These are phyloP conservation scores for Patiria miniata DNA, from an alignment of 35 echinoderm and acorn worm species.

Conservation along the genomic window DNA sequence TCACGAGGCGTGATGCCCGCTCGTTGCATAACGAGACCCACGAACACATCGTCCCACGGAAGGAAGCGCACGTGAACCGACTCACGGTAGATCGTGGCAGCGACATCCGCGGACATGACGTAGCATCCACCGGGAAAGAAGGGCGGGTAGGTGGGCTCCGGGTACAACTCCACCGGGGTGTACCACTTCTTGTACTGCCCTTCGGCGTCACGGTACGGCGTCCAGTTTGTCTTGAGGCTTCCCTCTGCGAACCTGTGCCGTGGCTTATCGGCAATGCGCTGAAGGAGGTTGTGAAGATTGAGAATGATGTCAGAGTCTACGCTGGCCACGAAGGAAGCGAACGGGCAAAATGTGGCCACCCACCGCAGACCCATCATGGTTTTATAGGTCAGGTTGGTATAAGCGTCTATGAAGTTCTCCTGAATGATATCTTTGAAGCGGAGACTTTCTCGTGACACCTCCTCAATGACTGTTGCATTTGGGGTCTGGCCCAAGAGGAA, in stretches of 20 bases:
- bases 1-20: not conserved
- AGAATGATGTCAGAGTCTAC: conserved; percentile 74
- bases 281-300: conserved; percentile 48
- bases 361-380: conserved; percentile 92
- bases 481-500: conserved; percentile 56
- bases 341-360: conserved; percentile 69
- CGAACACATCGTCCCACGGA: conserved; percentile 76
- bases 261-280: conserved; percentile 16
- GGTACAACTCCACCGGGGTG: conserved; percentile 40
- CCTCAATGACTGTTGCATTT: not conserved
- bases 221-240: not conserved
- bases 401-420: conserved; percentile 77
- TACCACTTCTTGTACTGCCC: conserved; percentile 55
- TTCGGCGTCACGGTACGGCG: conserved; percentile 22
- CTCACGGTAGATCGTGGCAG: conserved; percentile 37
- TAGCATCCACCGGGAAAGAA: conserved; percentile 68
- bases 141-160: conserved; percentile 48
- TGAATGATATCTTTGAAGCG: conserved; percentile 65
- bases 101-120: conserved; percentile 67
- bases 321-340: conserved; percentile 71
- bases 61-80: conserved; percentile 44
- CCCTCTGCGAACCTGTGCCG: conserved; percentile 36
- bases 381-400: conserved; percentile 81
- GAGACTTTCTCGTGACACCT: conserved; percentile 15
- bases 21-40: conserved; percentile 43